Base-by-base conservation (phyloP, 1,140 invertebrate species). In the Planococcus citri region DNA sequence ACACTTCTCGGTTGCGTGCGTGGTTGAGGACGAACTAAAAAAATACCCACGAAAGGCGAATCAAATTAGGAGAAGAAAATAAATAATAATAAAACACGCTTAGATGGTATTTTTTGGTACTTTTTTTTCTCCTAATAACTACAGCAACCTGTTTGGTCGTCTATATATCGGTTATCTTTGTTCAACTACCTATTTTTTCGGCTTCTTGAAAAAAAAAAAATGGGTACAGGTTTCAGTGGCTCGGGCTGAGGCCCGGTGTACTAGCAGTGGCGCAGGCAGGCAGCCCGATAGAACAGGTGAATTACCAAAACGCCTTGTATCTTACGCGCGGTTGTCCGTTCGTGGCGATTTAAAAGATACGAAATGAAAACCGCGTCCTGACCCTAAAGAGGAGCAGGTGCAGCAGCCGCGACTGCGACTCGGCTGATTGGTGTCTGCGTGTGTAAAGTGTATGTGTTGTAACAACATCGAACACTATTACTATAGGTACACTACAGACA, bases 261-360 rank as follows among this genome's bases (percentile, higher is more conserved):
- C 24, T 25, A 6, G 33, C 21, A n/a, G n/a, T n/a, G n/a, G n/a
- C n/a, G n/a, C n/a, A n/a, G n/a, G n/a, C n/a, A n/a, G n/a, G n/a
- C n/a, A n/a, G n/a, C 3, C 51, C 3, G 4, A 22, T 12, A 22
- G 60, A 64, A 64, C 60, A 64, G 60, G 60, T 64, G 60, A 64
- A 64, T 64, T 64, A 64, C 60, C 25, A 64, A 64, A 64, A 64
- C 60, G 60, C 60, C 60, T 64, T 60, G n/a, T n/a, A n/a, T n/a
- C n/a, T 33, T 33, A 33, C 29, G 29, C 22, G 10, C 60, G 21
- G 25, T 64, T 64, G 60, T 64, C 60, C 60, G 60, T 64, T 64
- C 60, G 60, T 64, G 60, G 60, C 60, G 60, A 64, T 64, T 64
- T 64, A 64, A 58, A 64, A 64, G 60, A 64, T 64, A 64, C 6